A percentile compares a stretch with the other conserved stretches of the same genome.
Conservation (phyloP, 2,888 invertebrate species). For the Tiliacea citrago region DNA sequence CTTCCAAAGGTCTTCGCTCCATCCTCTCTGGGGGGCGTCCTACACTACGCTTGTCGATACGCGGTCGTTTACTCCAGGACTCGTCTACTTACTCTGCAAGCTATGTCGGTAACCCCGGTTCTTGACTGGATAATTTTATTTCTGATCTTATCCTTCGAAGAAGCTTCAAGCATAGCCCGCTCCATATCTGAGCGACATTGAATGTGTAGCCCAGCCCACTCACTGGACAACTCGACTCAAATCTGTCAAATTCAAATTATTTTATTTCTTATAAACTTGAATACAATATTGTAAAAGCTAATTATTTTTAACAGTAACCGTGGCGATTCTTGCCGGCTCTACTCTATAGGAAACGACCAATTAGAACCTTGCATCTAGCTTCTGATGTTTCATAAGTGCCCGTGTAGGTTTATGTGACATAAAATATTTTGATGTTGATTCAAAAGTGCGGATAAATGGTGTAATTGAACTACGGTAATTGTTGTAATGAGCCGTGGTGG, state of each 20-base stretch:
- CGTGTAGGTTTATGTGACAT: neutral
- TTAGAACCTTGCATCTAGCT: neutral
- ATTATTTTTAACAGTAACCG: neutral
- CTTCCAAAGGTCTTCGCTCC: neutral
- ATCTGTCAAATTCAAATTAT: neutral
- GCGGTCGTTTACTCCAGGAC: too few species aligned
- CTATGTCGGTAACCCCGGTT: too few species aligned
- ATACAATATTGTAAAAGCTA: neutral
- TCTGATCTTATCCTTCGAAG: too few species aligned
- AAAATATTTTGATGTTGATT: neutral
- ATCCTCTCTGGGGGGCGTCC: neutral
- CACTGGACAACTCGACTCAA: neutral
- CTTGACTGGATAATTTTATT: too few species aligned
- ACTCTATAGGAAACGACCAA: neutral
- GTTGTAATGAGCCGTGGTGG: too few species aligned
- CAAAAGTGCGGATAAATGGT: neutral
- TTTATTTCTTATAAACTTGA: neutral
- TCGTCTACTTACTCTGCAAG: too few species aligned
- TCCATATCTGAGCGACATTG: too few species aligned
- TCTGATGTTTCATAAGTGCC: neutral
- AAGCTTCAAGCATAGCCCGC: too few species aligned
- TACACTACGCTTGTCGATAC: neutral
- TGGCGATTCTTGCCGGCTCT: neutral
- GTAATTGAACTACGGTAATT: too few species aligned
- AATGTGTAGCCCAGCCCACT: too few species aligned